Conservation (phyloP, 1,140 invertebrate species). For the Bemisia tabaci region DNA sequence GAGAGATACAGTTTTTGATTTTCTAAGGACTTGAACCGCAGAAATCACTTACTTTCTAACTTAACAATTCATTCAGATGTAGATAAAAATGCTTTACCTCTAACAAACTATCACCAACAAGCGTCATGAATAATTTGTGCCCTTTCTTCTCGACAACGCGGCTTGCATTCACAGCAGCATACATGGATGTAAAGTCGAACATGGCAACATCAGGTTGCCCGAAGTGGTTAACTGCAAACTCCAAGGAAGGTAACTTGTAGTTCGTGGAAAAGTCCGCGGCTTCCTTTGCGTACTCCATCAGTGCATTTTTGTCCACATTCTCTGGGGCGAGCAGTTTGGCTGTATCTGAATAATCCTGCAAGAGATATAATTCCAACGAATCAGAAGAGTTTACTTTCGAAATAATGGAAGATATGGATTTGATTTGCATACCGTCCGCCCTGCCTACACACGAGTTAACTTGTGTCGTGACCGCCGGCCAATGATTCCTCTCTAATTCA, state of each 20-base stretch:
- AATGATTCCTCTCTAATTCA: too few species aligned
- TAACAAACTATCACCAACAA: constrained; percentile 91
- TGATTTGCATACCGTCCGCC: too few species aligned
- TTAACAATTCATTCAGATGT: too few species aligned
- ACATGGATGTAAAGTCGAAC: constrained; percentile 99
- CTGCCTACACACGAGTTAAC: too few species aligned
- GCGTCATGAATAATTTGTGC: constrained; percentile 64
- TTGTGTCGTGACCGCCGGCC: too few species aligned
- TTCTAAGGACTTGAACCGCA: too few species aligned
- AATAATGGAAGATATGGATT: too few species aligned
- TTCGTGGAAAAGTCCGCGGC: constrained; percentile 94
- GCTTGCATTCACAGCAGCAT: constrained; percentile 88
- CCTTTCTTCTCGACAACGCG: constrained; percentile 63
- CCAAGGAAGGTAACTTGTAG: constrained; percentile 72
- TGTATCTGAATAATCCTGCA: constrained; percentile 79
- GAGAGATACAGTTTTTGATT: too few species aligned
- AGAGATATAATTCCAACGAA: too few species aligned
- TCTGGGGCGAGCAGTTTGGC: constrained; percentile 67
- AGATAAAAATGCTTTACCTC: too few species aligned
- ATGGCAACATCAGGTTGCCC: constrained; percentile 97
- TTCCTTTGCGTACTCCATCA: constrained; percentile 86
- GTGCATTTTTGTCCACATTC: constrained; percentile 80
- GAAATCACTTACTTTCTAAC: too few species aligned
- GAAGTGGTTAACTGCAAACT: constrained; percentile 97
- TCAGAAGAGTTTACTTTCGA: too few species aligned